Base-by-base conservation (phyloP, 2,888 invertebrate species). In the Eurytoma californica region DNA sequence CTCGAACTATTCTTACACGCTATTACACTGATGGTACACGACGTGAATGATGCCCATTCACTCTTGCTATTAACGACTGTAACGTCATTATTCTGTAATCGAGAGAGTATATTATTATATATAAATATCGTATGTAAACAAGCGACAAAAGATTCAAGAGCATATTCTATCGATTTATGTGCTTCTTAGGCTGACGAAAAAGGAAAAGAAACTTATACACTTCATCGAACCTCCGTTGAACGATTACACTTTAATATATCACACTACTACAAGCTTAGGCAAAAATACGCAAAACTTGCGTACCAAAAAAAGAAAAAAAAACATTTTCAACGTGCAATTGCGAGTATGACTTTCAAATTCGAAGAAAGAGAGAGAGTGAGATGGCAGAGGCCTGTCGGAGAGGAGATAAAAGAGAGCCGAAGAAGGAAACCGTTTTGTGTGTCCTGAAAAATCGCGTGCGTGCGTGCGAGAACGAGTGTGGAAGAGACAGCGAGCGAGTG, bases 201-300 rank as follows among this genome's bases (percentile, higher is more conserved):
- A 39, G 30, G 28, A 68, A 61, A 69, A 63, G 47, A 39, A 30
- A 51, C 16, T n/a, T 77, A n/a, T n/a, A 79, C 72, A 80, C 80
- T 78, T 65, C 61, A 77, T 74, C 78, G 78, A 78, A 78, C 70
- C 80, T 80, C 24, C 49, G 81, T 82, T 80, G 81, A 61, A 72
- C 69, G 76, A 82, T 72, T 74, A 75, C 76, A 81, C 81, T 81
- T 77, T 79, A 74, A 70, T 72, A 77, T 39, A 72, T 39, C 75
- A 68, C n/a, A 20, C 18, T 61, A n/a, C 68, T 24, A 2, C 24
- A 24, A 76, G 76, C 63, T 76, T 69, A 76, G 60, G 69, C 55
- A 49, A 24, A 77, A 67, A 67, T 68, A 75, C 63, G 39, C 70
- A 58, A 58, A 60, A 63, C 9, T 49, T 76, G 68, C 53, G 60